These are phyloP conservation scores for Anisognathus igniventris DNA, from an alignment of 2,797 vertebrate genomes.

Conservation along the genomic window DNA sequence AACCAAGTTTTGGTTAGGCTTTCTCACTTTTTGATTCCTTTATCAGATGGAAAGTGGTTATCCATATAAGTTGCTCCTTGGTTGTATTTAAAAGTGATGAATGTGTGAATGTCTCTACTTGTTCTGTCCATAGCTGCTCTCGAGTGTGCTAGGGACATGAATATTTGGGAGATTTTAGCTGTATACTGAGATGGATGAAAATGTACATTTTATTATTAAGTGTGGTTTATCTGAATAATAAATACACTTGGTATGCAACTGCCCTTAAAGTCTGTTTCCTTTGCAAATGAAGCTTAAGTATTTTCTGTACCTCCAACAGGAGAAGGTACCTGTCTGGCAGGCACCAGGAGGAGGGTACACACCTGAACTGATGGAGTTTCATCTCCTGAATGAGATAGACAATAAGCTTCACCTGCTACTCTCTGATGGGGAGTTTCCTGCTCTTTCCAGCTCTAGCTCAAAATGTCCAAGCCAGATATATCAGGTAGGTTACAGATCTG, in stretches of 20 bases:
- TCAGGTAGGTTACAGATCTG: constrained; percentile 49
- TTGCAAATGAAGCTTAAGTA: background rate
- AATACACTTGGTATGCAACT: background rate
- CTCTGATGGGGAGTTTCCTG: constrained; percentile 64
- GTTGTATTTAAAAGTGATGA: background rate
- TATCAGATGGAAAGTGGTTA: background rate
- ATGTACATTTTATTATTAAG: background rate
- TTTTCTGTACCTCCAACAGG: constrained; percentile 49
- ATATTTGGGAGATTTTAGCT: background rate
- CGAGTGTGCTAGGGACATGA: background rate
- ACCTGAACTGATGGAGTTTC: constrained; percentile 74
- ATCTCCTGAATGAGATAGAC: constrained; percentile 82
- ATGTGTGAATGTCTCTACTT: background rate
- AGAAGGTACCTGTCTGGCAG: constrained; percentile 44
- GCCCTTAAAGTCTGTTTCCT: background rate
- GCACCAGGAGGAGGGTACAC: constrained; percentile 80
- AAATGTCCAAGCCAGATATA: background rate
- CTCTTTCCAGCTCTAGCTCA: constrained; percentile 43
- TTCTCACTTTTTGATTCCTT: background rate
- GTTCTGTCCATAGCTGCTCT: background rate
- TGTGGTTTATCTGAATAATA: background rate
- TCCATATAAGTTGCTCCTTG: background rate
- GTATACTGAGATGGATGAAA: background rate
- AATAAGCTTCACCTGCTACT: constrained; percentile 77
- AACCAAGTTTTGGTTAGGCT: background rate